A percentile compares a stretch with the other conserved stretches of the same genome.
Evolutionary conservation across 2,888 invertebrate species (phyloP).

Genomic region (Cotesia congregata): DNA sequence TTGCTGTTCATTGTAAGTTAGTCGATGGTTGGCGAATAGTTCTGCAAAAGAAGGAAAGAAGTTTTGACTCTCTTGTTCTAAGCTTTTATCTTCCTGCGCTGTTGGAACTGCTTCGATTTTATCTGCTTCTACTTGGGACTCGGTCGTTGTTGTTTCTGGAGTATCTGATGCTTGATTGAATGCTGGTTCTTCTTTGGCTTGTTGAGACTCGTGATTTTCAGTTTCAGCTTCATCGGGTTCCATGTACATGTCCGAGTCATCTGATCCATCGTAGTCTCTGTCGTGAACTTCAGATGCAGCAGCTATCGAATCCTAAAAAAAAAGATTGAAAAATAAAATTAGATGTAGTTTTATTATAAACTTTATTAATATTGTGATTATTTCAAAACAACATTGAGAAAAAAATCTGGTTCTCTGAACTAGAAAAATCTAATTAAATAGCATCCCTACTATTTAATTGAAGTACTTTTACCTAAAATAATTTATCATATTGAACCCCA

Average conservation of each 20-base stretch:
- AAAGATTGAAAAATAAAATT: background rate
- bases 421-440: too few species aligned
- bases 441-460: too few species aligned
- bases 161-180: conserved; percentile 48
- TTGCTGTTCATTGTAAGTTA: conserved; percentile 75
- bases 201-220: conserved; percentile 42
- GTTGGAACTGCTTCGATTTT: conserved; percentile 26
- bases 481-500: too few species aligned
- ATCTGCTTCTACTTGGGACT: conserved; percentile 28
- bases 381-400: too few species aligned
- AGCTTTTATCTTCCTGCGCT: conserved; percentile 66
- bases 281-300: conserved; percentile 61
- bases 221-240: conserved; percentile 65
- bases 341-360: background rate
- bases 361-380: too few species aligned
- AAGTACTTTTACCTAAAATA: too few species aligned
- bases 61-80: conserved; percentile 77
- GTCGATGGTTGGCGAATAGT: conserved; percentile 76
- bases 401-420: too few species aligned
- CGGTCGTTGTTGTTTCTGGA: conserved; percentile 47
- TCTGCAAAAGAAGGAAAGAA: conserved; percentile 86
- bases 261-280: conserved; percentile 67
- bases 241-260: conserved; percentile 71
- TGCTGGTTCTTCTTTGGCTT: conserved; percentile 9
- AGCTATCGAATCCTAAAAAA: conserved; percentile 64